Evolutionary conservation across 30 jellyfish, hydroid and myxozoan species (phyloP), one percentile per base, ranked within the genome.

Genomic region (Turritopsis rubra): DNA sequence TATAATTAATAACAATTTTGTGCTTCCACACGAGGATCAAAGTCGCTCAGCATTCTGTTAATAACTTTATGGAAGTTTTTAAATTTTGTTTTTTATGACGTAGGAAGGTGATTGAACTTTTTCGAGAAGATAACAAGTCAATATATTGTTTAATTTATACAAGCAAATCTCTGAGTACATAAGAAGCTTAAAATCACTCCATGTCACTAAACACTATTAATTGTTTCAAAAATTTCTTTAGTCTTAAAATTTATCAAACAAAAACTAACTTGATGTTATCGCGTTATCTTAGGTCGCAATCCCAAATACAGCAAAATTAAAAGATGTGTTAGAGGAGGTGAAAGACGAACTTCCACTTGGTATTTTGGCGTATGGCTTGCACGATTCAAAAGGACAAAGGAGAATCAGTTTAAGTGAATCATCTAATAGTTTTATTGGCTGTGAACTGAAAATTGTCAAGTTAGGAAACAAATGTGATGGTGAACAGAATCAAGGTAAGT

Each of bases 371-470:
- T 68, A 68, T 27, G 77, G 31, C 30, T 68, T 68, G 28, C 77
- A 68, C 19, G 77, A 68, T 27, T 23, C 77, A 23, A 68, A 68
- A 68, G 77, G 23, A n/a, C 9, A 68, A 17, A 68, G 19, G 8
- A 23, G 31, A 68, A 68, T 68, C 30, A 68, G 77, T 22, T 9
- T 68, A 9, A 68, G 31, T n/a, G 30, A 27, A 23, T 22, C 77
- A 19, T 68, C 77, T 9, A 27, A 8, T 8, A 68, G 77, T 27
- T 68, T 68, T 68, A 27, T 68, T 68, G 77, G 77, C 31, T 23
- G 77, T 27, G 77, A 68, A 68, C 30, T 68, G 77, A 68, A 68
- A 68, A 68, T 68, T n/a, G 77, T 68, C 77, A 68, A 68, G 30
- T 22, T n/a, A 68, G 31, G 19, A 68, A 68, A 23, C 30, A 68